phyloP scores from a whole-genome alignment of 2,888 invertebrate species.

The Yponomeuta cagnagella region DNA sequence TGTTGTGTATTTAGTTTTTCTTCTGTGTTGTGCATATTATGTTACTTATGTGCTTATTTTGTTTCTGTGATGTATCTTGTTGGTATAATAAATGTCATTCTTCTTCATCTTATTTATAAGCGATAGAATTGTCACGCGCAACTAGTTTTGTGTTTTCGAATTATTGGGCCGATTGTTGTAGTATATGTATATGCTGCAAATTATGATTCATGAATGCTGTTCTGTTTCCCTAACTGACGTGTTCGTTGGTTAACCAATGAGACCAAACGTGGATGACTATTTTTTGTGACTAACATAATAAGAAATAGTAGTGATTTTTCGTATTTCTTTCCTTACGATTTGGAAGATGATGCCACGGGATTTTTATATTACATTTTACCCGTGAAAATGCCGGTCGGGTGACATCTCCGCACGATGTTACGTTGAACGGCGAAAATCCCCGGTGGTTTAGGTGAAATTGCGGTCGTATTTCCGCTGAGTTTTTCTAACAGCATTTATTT shows the following conservation, averaged over 20 bases:
- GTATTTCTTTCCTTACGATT: too few species aligned
- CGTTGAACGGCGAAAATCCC: conserved; percentile 34
- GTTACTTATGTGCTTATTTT: too few species aligned
- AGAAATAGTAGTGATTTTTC: too few species aligned
- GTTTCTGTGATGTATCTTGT: too few species aligned
- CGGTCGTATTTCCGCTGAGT: conserved; percentile 23
- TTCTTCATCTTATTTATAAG: too few species aligned
- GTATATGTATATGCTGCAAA: background rate
- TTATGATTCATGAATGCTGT: background rate
- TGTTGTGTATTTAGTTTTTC: too few species aligned
- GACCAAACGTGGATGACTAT: too few species aligned
- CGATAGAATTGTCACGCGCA: background rate
- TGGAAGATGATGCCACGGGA: background rate
- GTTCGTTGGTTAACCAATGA: too few species aligned
- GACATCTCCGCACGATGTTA: conserved; percentile 19
- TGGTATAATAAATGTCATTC: too few species aligned
- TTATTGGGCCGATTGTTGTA: background rate
- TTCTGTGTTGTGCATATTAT: too few species aligned
- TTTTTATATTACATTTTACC: conserved; percentile 4
- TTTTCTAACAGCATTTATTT: background rate
- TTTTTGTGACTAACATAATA: too few species aligned
- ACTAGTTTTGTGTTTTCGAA: background rate
- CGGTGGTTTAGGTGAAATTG: conserved; percentile 35
- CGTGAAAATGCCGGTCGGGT: conserved; percentile 1
- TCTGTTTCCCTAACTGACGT: background rate